A percentile compares a stretch with the other conserved stretches of the same genome.
Conservation (phyloP, 2,113 vertebrate species). For the Aphyosemion australe region DNA sequence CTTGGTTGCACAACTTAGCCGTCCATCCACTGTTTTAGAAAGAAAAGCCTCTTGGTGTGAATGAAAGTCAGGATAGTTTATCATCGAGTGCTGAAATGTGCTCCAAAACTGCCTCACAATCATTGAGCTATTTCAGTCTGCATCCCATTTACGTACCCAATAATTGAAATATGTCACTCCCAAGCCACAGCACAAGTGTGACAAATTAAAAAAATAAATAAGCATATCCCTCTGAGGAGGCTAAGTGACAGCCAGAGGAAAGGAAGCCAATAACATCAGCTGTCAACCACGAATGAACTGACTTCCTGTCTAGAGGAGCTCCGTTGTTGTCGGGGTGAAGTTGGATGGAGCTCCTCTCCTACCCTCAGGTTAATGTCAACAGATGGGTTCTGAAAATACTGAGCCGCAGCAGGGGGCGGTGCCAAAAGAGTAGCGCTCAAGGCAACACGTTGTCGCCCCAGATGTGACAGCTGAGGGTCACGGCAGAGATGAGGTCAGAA, state of each 20-base stretch:
- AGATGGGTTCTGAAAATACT: constrained; percentile 10
- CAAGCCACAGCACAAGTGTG: neutral
- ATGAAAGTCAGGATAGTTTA: neutral
- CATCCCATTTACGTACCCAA: neutral
- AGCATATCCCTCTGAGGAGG: neutral
- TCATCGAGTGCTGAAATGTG: too few relatives aligned
- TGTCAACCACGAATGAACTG: neutral
- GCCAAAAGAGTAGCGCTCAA: constrained; percentile 1
- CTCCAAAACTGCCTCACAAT: neutral
- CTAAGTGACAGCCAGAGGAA: neutral
- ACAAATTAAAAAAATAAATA: neutral
- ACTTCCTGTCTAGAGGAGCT: neutral
- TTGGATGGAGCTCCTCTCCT: neutral
- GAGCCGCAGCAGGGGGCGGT: neutral
- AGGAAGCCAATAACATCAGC: constrained; percentile 1
- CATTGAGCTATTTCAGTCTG: neutral
- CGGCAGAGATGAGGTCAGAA: neutral
- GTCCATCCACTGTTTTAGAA: too few relatives aligned
- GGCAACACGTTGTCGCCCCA: constrained; percentile 2
- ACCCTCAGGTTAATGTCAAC: constrained; percentile 11
- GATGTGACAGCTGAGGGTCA: neutral
- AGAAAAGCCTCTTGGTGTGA: neutral
- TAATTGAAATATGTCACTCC: neutral
- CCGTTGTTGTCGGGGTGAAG: neutral
- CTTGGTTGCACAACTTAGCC: too few relatives aligned